These are phyloP conservation scores for Fulica atra DNA, from an alignment of 2,113 vertebrate species.

Conservation along the genomic window DNA sequence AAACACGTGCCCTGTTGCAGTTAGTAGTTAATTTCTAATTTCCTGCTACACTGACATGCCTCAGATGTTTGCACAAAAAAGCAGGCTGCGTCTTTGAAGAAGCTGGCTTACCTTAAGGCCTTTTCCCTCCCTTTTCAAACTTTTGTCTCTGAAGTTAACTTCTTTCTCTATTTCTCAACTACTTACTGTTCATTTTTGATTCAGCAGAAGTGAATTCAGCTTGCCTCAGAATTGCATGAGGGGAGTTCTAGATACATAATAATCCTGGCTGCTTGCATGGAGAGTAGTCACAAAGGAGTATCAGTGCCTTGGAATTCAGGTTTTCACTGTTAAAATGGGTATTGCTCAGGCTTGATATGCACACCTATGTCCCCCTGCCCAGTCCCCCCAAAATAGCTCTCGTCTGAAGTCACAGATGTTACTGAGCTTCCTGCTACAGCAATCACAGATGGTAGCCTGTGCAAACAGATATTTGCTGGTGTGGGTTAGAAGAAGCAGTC, in stretches of 20 bases:
- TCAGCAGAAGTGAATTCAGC: not conserved
- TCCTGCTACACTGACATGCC: not conserved
- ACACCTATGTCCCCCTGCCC: fast-evolving
- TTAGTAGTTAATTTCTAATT: not conserved
- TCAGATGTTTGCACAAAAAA: not conserved
- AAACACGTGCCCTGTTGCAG: not conserved
- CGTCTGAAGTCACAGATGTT: not conserved
- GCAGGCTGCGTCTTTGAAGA: not conserved
- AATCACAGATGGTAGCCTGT: not conserved
- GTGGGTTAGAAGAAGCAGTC: not conserved
- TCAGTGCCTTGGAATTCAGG: not conserved
- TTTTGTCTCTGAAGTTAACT: not conserved
- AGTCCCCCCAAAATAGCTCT: not conserved
- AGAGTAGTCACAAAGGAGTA: not conserved
- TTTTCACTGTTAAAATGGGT: not conserved
- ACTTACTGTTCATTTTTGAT: not conserved
- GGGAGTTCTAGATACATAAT: not conserved
- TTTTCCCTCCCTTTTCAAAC: not conserved
- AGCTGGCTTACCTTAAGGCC: not conserved
- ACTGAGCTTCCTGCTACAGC: not conserved
- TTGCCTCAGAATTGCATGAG: not conserved
- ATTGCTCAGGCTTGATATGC: not conserved
- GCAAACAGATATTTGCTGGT: not conserved
- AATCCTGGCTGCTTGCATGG: not conserved
- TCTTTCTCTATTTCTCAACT: not conserved